phyloP scores from a whole-genome alignment of 2,888 invertebrate species.

The Trisateles emortualis region DNA sequence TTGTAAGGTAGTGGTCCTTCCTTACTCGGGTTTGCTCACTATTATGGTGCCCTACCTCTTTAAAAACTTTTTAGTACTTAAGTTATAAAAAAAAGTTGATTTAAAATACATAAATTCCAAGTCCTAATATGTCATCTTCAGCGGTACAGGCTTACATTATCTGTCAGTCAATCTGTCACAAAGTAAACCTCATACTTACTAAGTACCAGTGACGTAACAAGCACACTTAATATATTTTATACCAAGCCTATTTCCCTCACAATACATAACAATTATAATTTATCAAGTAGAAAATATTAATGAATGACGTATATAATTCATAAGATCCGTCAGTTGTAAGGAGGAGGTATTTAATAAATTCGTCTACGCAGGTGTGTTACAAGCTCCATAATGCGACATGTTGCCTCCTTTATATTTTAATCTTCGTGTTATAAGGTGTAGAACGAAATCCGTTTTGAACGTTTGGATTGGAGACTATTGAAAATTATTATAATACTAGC shows the following conservation, averaged over 20 bases:
- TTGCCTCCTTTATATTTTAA: conserved; percentile 34
- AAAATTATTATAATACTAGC: no score
- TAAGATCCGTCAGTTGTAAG: neutral
- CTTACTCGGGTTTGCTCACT: no score
- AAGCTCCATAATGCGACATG: conserved; percentile 28
- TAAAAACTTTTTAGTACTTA: no score
- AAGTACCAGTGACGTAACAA: no score
- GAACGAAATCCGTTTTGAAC: conserved; percentile 2
- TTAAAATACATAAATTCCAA: no score
- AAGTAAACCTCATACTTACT: no score
- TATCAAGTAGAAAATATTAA: conserved; percentile 36
- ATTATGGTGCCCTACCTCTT: no score
- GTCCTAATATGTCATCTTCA: no score
- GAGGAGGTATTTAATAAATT: conserved; percentile 58
- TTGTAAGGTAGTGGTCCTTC: no score
- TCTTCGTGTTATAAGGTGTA: conserved; percentile 8
- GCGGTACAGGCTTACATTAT: no score
- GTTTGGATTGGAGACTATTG: neutral
- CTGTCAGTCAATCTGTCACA: no score
- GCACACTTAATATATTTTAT: neutral
- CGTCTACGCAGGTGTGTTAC: conserved; percentile 42
- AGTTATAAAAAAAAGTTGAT: no score
- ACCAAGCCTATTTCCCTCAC: neutral
- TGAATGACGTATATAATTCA: conserved; percentile 24
- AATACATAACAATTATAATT: conserved; percentile 19